A percentile compares a stretch with the other conserved stretches of the same genome.
Conservation (phyloP, 2,113 vertebrate species). For the Nyctereutes procyonoides region DNA sequence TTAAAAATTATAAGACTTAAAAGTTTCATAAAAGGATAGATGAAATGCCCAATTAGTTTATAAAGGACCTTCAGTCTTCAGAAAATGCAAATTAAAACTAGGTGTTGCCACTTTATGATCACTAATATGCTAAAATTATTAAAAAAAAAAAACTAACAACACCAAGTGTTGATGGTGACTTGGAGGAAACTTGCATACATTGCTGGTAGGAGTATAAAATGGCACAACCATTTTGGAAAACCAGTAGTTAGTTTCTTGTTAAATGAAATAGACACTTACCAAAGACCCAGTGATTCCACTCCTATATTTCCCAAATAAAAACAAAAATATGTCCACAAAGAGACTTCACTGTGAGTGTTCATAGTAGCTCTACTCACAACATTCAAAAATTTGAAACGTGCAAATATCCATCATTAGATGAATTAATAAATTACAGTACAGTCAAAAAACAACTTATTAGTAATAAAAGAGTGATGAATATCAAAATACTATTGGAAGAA, state of each 20-base stretch:
- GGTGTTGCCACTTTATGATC: neutral
- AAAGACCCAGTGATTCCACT: neutral
- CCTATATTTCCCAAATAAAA: neutral
- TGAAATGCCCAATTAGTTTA: neutral
- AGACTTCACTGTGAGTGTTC: neutral
- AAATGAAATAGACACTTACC: neutral
- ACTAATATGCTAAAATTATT: neutral
- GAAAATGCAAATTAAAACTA: neutral
- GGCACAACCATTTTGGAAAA: neutral
- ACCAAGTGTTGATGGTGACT: neutral
- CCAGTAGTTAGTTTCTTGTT: too few relatives aligned
- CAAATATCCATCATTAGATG: neutral
- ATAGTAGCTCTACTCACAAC: neutral
- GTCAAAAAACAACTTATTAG: neutral
- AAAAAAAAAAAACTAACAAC: neutral
- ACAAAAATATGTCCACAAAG: neutral
- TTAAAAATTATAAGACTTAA: neutral
- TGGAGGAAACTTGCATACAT: neutral
- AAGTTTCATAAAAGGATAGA: neutral
- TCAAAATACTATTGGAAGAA: neutral
- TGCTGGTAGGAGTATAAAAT: neutral
- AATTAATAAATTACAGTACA: neutral
- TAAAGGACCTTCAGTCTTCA: neutral
- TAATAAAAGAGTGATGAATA: neutral
- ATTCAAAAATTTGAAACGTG: neutral